Evolutionary conservation across 2,888 invertebrate genomes (phyloP).

Genomic region (Capitulum mitella): DNA sequence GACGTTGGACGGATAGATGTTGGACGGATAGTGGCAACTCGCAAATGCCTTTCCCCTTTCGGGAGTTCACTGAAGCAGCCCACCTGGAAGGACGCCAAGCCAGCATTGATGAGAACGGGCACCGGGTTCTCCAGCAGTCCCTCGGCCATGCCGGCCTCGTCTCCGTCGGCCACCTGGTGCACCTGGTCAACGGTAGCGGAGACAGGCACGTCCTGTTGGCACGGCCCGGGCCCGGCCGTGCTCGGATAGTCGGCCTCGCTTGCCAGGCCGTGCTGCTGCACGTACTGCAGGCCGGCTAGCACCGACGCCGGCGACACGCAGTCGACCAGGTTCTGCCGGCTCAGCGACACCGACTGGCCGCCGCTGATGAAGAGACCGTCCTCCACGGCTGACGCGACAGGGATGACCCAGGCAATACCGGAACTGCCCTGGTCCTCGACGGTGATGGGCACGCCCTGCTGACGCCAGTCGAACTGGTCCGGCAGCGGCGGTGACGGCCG

Average conservation of each 20-base stretch:
- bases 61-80: too few species aligned
- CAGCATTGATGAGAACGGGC: neutral
- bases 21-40: too few species aligned
- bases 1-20: too few species aligned
- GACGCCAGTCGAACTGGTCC: conserved; percentile 41
- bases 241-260: neutral
- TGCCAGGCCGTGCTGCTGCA: neutral
- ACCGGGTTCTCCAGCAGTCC: neutral
- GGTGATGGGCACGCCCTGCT: conserved; percentile 88
- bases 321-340: conserved; percentile 90
- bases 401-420: conserved; percentile 53
- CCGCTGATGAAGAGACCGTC: conserved; percentile 78
- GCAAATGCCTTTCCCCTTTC: too few species aligned
- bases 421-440: conserved; percentile 98
- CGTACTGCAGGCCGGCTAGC: neutral
- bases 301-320: conserved; percentile 83
- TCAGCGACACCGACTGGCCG: conserved; percentile 75
- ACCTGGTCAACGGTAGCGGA: neutral
- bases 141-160: neutral
- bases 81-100: neutral
- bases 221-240: neutral
- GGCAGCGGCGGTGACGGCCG: conserved; percentile 87
- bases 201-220: neutral
- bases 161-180: neutral
- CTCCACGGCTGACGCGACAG: conserved; percentile 75